Evolutionary conservation across 1,140 invertebrate species (phyloP).

Genomic region (Fragariocoptes setiger): DNA sequence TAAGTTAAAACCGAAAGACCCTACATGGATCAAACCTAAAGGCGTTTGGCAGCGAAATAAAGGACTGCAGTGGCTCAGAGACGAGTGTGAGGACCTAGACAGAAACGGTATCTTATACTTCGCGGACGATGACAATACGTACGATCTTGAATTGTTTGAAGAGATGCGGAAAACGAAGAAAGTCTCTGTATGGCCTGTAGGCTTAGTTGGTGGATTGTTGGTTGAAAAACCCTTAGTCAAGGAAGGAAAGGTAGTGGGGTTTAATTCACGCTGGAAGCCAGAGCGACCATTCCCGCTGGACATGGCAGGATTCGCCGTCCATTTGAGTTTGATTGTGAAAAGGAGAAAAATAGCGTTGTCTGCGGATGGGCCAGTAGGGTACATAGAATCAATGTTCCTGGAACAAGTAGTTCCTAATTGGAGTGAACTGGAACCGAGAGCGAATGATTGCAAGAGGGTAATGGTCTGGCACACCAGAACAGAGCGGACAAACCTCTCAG

Average conservation of each 20-base stretch:
- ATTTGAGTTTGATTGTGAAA: constrained; percentile 38
- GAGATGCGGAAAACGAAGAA: constrained; percentile 53
- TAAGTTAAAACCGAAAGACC: constrained; percentile 33
- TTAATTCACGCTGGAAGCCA: constrained; percentile 39
- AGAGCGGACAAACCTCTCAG: constrained; percentile 37
- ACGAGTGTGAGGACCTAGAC: constrained; percentile 22
- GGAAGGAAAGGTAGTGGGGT: constrained; percentile 38
- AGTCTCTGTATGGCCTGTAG: constrained; percentile 90
- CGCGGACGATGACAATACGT: constrained; percentile 94
- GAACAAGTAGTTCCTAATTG: constrained; percentile 35
- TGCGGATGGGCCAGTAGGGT: constrained; percentile 45
- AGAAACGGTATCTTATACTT: constrained; percentile 65
- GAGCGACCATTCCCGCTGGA: constrained; percentile 74
- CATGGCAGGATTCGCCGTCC: constrained; percentile 93
- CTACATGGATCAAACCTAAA: constrained; percentile 59
- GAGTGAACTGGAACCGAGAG: constrained; percentile 52
- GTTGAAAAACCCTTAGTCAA: constrained; percentile 37
- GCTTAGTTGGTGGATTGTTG: constrained; percentile 57
- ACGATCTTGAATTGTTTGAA: constrained; percentile 53
- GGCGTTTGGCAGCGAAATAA: constrained; percentile 77
- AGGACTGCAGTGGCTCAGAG: constrained; percentile 51
- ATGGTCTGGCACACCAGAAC: constrained; percentile 91
- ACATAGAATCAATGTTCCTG: constrained; percentile 67
- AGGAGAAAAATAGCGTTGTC: constrained; percentile 47
- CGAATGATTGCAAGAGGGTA: constrained; percentile 56